These are phyloP conservation scores for Leptopterna dolabrata DNA, from an alignment of 2,888 invertebrate genomes.

Conservation along the genomic window DNA sequence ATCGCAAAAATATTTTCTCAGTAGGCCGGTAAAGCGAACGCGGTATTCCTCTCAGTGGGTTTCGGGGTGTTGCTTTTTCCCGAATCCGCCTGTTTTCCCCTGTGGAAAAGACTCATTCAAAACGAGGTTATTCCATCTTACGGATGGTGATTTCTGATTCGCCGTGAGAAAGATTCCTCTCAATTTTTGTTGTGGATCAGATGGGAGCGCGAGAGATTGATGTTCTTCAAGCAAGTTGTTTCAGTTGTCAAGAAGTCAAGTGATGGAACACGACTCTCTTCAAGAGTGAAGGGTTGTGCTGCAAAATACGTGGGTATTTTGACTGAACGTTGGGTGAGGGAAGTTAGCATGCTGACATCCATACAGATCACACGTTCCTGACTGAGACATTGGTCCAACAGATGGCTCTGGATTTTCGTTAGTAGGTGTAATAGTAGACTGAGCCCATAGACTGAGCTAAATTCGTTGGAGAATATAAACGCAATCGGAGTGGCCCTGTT, in stretches of 20 bases:
- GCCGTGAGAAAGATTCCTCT: not conserved
- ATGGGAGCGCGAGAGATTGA: not conserved
- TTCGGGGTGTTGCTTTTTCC: not conserved
- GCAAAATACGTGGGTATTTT: not conserved
- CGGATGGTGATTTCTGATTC: not conserved
- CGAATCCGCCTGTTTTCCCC: not conserved
- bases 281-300: not conserved
- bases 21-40: not conserved
- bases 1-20: conserved; percentile 70
- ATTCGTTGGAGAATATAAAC: not conserved
- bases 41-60: not conserved
- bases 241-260: not conserved
- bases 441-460: not conserved
- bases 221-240: not conserved
- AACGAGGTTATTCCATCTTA: not conserved
- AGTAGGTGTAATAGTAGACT: not conserved
- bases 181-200: not conserved
- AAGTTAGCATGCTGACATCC: not conserved
- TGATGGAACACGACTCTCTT: not conserved
- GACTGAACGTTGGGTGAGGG: not conserved
- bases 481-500: no score
- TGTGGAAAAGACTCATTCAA: not conserved
- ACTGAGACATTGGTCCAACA: not conserved
- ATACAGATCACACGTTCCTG: not conserved
- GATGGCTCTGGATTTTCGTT: not conserved